Conservation (phyloP, 2,113 vertebrate genomes). For the Cyanocitta stelleri region DNA sequence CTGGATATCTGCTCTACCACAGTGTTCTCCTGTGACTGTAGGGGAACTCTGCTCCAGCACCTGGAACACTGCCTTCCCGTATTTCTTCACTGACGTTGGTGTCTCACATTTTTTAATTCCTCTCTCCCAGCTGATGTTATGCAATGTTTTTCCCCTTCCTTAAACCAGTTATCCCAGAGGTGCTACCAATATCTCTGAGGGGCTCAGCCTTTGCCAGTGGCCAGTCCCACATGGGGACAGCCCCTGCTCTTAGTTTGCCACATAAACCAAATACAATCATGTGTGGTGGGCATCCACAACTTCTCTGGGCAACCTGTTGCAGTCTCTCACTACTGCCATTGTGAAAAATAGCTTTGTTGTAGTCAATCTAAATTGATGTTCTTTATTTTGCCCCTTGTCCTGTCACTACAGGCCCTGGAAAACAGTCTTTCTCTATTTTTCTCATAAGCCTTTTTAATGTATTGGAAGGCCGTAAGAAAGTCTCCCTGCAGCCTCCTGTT, state of each 20-base stretch:
- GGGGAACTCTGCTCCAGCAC: not conserved
- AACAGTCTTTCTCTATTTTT: not conserved
- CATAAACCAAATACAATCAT: not conserved
- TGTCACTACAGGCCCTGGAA: not conserved
- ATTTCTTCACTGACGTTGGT: not conserved
- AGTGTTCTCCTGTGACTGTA: not conserved
- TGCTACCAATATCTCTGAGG: fast-evolving
- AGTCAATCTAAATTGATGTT: not conserved
- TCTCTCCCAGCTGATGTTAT: not conserved
- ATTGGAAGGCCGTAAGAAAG: not conserved
- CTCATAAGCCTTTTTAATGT: not conserved
- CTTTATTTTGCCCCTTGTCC: not conserved
- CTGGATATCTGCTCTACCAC: not conserved
- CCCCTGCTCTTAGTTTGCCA: fast-evolving
- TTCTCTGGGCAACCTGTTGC: not conserved
- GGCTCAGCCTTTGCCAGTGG: not conserved
- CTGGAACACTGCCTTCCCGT: not conserved
- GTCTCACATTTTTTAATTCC: not conserved
- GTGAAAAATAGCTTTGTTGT: not conserved
- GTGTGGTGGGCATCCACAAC: not conserved
- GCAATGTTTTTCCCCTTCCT: not conserved
- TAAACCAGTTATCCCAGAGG: not conserved
- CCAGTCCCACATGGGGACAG: fast-evolving
- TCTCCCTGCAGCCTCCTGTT: not conserved
- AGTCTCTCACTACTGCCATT: not conserved